Evolutionary conservation across 1,140 invertebrate genomes (phyloP), one percentile per base, ranked within the genome.

Genomic region (Drosophila melanica): DNA sequence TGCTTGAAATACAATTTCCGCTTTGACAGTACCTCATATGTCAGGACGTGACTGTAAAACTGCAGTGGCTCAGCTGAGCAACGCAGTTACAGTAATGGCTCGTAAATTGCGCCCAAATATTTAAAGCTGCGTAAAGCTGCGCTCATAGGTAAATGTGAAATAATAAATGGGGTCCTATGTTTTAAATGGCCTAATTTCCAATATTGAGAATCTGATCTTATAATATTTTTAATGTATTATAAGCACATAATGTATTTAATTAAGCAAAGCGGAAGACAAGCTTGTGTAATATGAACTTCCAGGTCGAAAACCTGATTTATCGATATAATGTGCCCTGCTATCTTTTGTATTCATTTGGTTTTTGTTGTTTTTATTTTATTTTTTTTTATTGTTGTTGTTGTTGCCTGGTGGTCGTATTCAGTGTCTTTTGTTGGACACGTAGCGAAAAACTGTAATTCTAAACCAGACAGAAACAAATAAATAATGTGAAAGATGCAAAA

Each of bases 1-100:
- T 77, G 53, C 41, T 20, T 44, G 35, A 72, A 70, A 67, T 45
- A 48, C 65, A 64, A 77, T 79, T 79, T 82, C 84, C 84, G 84
- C n/a, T 63, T 50, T 63, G 72, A 33, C 50, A 51, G 53, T 65
- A 10, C 27, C 27, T 30, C 16, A 20, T 71, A 50, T 27, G 10
- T n/a, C 16, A 18, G 7, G 53, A 71, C 37, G 53, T 1, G 62
- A 71, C 44, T 71, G 62, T 58, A 2, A 9, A 59, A 18, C 4
- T 3, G 2, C 11, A 41, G 33, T 57, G 18, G 7, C 6, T 5
- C 10, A 20, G 16, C 44, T 23, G 18, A 20, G 44, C 9, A 10
- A 11, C 5, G 42, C 33, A 62, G 1, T 39, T 37, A 54, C 37
- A 54, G 50, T 35, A 18, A 4, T 18, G 41, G 10, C 27, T 37